Percentiles rank a stretch among this genome's conserved stretches.
Evolutionary conservation across 2,113 vertebrate species (phyloP).

Genomic region (Drymodes brunneopygia): DNA sequence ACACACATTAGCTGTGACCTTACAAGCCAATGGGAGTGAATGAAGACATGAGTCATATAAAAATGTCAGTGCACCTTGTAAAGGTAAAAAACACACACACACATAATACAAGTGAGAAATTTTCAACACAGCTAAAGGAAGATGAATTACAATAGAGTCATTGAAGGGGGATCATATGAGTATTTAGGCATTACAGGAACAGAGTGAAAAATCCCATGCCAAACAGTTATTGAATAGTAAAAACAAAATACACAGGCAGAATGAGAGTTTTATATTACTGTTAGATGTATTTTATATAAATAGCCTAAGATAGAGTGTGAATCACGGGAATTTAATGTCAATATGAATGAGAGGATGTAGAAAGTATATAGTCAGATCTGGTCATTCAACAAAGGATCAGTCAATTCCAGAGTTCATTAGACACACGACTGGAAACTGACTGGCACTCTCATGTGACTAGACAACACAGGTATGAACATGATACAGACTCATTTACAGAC

Average conservation of each 20-base stretch:
- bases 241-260: not conserved
- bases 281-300: not conserved
- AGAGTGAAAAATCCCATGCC: not conserved
- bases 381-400: not conserved
- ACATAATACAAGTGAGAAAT: not conserved
- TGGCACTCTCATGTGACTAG: not conserved
- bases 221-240: not conserved
- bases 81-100: not conserved
- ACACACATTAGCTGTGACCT: not conserved
- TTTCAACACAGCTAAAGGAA: not conserved
- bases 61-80: not conserved
- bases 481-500: not conserved
- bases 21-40: not conserved
- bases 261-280: not conserved
- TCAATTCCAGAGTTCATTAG: not conserved
- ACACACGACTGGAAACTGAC: not conserved
- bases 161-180: not conserved
- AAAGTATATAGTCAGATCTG: not conserved
- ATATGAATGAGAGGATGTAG: not conserved
- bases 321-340: not conserved
- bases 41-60: not conserved
- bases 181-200: not conserved
- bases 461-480: not conserved
- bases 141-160: not conserved
- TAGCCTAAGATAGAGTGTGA: not conserved